These are phyloP conservation scores for Parnassius orleans DNA, from an alignment of 2,888 invertebrate species.

Conservation along the genomic window DNA sequence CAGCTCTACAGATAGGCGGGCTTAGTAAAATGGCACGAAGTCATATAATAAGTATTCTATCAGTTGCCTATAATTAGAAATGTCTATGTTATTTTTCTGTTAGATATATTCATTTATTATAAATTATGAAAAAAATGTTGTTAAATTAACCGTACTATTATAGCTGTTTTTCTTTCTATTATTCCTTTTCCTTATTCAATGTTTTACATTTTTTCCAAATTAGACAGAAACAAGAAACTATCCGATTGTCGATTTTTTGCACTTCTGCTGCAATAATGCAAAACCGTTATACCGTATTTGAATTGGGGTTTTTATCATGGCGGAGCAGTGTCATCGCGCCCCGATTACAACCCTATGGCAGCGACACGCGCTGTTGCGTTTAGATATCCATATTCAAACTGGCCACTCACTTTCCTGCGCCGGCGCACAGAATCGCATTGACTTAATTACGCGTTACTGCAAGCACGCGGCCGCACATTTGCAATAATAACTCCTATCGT, in stretches of 20 bases:
- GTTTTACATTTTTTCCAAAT: too few species aligned
- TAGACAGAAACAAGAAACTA: too few species aligned
- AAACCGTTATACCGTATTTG: neutral
- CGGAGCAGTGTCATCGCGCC: neutral
- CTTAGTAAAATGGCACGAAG: too few species aligned
- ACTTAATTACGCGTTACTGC: slow-evolving; percentile 52
- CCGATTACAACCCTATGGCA: slow-evolving; percentile 30
- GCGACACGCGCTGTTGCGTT: slow-evolving; percentile 41
- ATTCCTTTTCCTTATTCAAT: too few species aligned
- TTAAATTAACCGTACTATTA: too few species aligned
- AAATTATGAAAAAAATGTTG: too few species aligned
- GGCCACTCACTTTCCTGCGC: slow-evolving; percentile 69
- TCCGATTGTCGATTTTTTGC: neutral
- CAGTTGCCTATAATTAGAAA: neutral
- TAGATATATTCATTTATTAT: neutral
- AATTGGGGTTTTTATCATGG: neutral
- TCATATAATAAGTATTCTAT: neutral
- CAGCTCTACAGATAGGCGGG: too few species aligned
- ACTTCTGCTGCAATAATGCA: neutral
- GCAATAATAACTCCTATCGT: slow-evolving; percentile 24
- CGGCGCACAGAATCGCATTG: slow-evolving; percentile 57
- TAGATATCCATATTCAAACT: slow-evolving; percentile 63
- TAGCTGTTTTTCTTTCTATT: too few species aligned
- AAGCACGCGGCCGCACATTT: slow-evolving; percentile 27
- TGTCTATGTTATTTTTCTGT: neutral